Evolutionary conservation across 2,888 invertebrate genomes (phyloP), one percentile per base, ranked within the genome.

Genomic region (Lottia gigantea): DNA sequence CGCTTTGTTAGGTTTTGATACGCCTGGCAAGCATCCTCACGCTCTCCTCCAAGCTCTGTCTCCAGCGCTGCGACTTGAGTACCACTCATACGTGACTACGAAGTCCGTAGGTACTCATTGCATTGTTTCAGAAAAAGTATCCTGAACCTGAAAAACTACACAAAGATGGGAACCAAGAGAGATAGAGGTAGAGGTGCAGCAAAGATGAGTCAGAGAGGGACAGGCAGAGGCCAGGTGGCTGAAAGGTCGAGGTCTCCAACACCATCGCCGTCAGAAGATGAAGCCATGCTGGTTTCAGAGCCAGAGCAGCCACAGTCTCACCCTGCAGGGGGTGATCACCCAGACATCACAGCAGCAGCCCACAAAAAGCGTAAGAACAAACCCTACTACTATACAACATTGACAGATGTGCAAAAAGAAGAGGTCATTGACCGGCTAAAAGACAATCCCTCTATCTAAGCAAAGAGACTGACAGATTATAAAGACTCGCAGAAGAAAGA

Each of bases 301-400:
- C 66, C 63, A 71, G 71, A 74, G 67, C 74, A n/a, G n/a, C n/a
- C n/a, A n/a, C n/a, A n/a, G n/a, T n/a, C n/a, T n/a, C n/a, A n/a
- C n/a, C n/a, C n/a, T n/a, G n/a, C n/a, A n/a, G n/a, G n/a, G n/a
- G n/a, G n/a, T n/a, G n/a, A n/a, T n/a, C n/a, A n/a, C n/a, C n/a
- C n/a, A n/a, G n/a, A n/a, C n/a, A n/a, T n/a, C 74, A 74, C 69
- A 74, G 69, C 67, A 67, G 40, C 62, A 25, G 61, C 64, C 68
- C 55, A 31, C 72, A 72, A 66, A 69, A 66, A 49, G 0, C 55
- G 1, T 0, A 47, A 66, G 62, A 62, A 71, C 63, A 73, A 73
- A 70, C 73, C 70, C 61, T 73, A 73, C 70, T 70, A 67, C 70
- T 73, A 70, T 70, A 45, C 67, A 73, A 73, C 73, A 73, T 66